phyloP scores from a whole-genome alignment of 2,797 vertebrate genomes.

The Myotis vivesi region DNA sequence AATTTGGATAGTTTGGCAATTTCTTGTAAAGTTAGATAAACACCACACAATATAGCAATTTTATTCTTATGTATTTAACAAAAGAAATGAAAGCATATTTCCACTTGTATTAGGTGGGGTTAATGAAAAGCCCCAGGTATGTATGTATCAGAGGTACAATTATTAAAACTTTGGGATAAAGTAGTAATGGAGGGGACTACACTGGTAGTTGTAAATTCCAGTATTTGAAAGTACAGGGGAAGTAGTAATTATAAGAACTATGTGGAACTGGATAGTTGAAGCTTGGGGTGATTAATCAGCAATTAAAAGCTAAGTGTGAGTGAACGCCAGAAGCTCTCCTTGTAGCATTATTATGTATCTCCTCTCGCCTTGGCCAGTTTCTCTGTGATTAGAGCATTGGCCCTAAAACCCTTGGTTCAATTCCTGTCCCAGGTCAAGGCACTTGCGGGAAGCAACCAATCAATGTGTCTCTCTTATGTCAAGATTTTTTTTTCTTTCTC shows the following conservation, averaged over 20 bases:
- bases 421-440: no score
- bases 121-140: neutral
- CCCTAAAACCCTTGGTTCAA: no score
- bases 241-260: neutral
- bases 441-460: no score
- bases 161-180: neutral
- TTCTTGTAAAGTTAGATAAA: neutral
- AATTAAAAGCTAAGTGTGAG: neutral
- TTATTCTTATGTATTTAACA: neutral
- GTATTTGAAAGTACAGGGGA: neutral
- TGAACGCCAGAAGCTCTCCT: neutral
- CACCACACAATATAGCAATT: neutral
- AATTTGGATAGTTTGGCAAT: neutral
- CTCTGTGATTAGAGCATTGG: no score
- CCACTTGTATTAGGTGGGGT: neutral
- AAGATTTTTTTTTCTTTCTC: no score
- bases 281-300: neutral
- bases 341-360: neutral
- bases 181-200: neutral
- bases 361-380: neutral
- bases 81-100: neutral
- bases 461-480: no score
- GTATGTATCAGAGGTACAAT: neutral
- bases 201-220: neutral
- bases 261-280: neutral